These are phyloP conservation scores for Microctonus brassicae DNA, from an alignment of 2,888 invertebrate genomes.

Conservation along the genomic window DNA sequence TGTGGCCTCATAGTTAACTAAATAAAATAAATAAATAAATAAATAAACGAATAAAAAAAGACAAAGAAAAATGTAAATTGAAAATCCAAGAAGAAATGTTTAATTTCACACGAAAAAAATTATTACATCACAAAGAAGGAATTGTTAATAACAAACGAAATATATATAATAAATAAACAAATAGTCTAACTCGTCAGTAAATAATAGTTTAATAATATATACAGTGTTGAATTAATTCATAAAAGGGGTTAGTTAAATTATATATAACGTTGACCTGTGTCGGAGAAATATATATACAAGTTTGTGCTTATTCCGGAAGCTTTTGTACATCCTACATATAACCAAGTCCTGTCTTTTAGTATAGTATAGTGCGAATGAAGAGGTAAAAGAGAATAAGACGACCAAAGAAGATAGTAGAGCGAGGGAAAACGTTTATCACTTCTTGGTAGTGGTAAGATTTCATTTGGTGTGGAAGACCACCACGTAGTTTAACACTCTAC, in stretches of 20 bases:
- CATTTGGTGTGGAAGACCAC: conserved; percentile 32
- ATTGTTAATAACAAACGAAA: too few species aligned
- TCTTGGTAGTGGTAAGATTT: conserved; percentile 36
- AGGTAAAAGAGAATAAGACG: not conserved
- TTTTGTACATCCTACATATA: not conserved
- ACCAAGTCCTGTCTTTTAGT: not conserved
- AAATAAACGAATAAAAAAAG: not conserved
- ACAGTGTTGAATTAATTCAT: conserved; percentile 21
- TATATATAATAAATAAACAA: too few species aligned
- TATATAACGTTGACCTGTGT: conserved; percentile 12
- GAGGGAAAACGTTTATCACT: conserved; percentile 36
- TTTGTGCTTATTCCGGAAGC: not conserved
- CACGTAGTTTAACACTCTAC: conserved; percentile 36
- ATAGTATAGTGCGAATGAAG: not conserved
- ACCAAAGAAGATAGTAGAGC: not conserved
- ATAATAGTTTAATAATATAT: conserved; percentile 6
- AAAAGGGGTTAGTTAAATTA: conserved; percentile 11
- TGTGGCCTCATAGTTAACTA: not conserved
- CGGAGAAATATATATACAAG: too few species aligned
- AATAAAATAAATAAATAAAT: not conserved
- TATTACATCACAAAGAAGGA: too few species aligned
- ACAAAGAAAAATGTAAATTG: not conserved
- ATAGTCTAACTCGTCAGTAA: too few species aligned
- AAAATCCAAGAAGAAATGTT: not conserved
- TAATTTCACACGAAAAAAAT: too few species aligned